Evolutionary conservation across 2,113 vertebrate species (phyloP).

Genomic region (Sander lucioperca): DNA sequence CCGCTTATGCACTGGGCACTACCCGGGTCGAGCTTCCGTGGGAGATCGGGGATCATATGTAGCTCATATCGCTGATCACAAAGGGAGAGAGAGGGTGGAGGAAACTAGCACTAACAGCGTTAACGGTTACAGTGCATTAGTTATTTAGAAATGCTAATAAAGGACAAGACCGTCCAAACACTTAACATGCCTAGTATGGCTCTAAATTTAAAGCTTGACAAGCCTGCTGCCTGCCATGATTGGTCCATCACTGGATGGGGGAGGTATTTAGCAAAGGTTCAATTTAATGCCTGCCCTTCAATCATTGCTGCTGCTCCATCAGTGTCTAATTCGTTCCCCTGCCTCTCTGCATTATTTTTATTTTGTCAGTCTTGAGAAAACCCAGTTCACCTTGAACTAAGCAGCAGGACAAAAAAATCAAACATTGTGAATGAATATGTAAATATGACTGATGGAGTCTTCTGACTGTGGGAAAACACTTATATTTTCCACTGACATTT

Average conservation of each 20-base stretch:
- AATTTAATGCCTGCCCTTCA: neutral
- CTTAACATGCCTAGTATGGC: neutral
- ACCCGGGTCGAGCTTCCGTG: too few species aligned
- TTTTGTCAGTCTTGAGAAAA: constrained; percentile 18
- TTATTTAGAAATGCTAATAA: neutral
- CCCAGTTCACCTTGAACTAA: constrained; percentile 23
- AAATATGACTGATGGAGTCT: constrained; percentile 27
- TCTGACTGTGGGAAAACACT: constrained; percentile 46
- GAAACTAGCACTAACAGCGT: too few species aligned
- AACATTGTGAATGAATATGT: constrained; percentile 19
- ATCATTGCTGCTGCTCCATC: neutral
- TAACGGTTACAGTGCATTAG: too few species aligned
- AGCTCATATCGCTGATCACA: too few species aligned
- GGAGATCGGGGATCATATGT: too few species aligned
- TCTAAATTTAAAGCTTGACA: constrained; percentile 15
- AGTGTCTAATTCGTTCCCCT: neutral
- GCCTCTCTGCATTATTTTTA: neutral
- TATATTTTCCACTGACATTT: constrained; percentile 64
- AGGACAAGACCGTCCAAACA: neutral
- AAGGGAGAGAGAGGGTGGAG: too few species aligned
- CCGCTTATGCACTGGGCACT: too few species aligned
- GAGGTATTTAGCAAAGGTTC: constrained; percentile 8
- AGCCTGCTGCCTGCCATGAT: constrained; percentile 7
- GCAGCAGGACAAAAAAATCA: constrained; percentile 8
- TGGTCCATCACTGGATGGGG: neutral